These are phyloP conservation scores for Virgularia gustaviana DNA, from an alignment of 92 coral and sea anemone species.

Conservation along the genomic window DNA sequence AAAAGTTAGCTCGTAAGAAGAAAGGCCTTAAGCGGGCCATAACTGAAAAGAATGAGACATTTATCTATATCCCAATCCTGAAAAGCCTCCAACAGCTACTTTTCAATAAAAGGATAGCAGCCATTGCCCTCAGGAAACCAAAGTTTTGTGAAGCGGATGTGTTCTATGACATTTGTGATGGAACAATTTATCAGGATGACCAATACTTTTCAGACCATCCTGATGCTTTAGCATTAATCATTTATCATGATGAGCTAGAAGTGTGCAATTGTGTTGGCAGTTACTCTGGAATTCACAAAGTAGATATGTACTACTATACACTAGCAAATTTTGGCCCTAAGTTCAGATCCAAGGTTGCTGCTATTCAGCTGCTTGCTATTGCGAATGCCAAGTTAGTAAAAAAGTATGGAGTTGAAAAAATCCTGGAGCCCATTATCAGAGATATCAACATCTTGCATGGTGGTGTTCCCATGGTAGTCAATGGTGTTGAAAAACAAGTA, in stretches of 20 bases:
- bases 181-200: constrained; percentile 15
- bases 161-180: constrained; percentile 19
- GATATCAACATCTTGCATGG: background rate
- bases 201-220: constrained; percentile 1
- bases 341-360: constrained; percentile 5
- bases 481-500: constrained; percentile 1
- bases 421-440: constrained; percentile 6
- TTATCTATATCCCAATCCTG: constrained; percentile 11
- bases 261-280: constrained; percentile 28
- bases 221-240: constrained; percentile 7
- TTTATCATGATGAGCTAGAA: constrained; percentile 18
- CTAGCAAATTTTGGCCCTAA: constrained; percentile 8
- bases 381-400: constrained; percentile 20
- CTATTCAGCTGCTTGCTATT: constrained; percentile 21
- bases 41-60: constrained; percentile 3
- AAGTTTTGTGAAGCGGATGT: constrained; percentile 1
- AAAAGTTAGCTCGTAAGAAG: constrained; percentile 11
- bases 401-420: constrained; percentile 17
- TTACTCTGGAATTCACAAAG: constrained; percentile 24
- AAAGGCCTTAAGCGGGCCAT: background rate
- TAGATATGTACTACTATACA: constrained; percentile 20
- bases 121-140: background rate
- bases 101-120: constrained; percentile 10
- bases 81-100: constrained; percentile 6
- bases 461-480: background rate